Conservation (phyloP, 2,113 vertebrate genomes). For the Calyptomena viridis region DNA sequence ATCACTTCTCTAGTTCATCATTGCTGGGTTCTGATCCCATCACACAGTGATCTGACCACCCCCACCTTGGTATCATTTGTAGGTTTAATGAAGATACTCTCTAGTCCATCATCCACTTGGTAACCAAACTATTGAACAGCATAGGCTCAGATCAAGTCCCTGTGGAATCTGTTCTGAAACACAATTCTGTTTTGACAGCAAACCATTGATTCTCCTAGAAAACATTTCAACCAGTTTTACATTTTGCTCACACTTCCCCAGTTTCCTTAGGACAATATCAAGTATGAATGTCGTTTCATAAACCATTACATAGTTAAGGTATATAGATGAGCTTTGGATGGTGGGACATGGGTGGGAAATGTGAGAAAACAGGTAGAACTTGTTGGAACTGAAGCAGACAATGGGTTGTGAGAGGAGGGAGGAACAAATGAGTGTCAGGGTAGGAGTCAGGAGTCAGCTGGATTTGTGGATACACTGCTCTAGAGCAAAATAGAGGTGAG, state of each 20-base stretch:
- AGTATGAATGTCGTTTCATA: not conserved
- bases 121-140: conserved; percentile 5
- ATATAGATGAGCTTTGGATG: not conserved
- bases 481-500: not conserved
- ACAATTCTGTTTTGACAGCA: conserved; percentile 42
- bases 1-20: not conserved
- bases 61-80: not conserved
- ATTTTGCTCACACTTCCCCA: not conserved
- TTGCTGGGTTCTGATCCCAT: not conserved
- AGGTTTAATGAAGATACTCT: conserved; percentile 32
- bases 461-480: not conserved
- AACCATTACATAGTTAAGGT: not conserved
- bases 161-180: not conserved
- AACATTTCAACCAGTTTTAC: conserved; percentile 31
- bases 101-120: conserved; percentile 11
- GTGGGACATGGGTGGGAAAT: not conserved
- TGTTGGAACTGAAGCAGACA: not conserved
- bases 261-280: not conserved
- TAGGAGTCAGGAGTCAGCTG: not conserved
- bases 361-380: not conserved
- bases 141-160: conserved; percentile 17
- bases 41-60: not conserved
- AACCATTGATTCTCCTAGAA: conserved; percentile 31
- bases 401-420: not conserved
- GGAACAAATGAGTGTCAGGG: not conserved